Base-by-base conservation (phyloP, 2,113 vertebrate species). In the Mixornis gularis region DNA sequence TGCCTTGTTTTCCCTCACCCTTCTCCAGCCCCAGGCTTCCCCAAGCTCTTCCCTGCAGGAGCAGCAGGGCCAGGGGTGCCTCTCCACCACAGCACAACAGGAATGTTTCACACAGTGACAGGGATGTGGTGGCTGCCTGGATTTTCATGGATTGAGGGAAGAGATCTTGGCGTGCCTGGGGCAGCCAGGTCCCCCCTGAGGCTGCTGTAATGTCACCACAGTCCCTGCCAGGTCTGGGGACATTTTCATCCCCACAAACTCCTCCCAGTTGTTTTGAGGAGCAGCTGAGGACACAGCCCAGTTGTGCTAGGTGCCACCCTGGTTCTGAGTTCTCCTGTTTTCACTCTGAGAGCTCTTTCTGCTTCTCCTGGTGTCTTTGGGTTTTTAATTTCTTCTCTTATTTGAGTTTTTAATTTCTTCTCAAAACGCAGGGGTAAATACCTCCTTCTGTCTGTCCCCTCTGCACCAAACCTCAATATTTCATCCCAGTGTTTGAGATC, bases 51-150 rank as follows among this genome's bases (percentile, higher is more conserved):
- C 69, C 70, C 85, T 34, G n/a, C 74, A 79, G 92, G 62, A 59
- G 0, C 43, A 81, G 60, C 62, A 14, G 51, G 32, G 46, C 65
- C n/a, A 44, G 80, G 65, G 77, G 58, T 44, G 30, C 38, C 36
- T 76, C 69, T 65, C 41, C 1, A 7, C 34, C 1, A 0, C 73
- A 51, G 36, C 43, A 9, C n/a, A n/a, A 2, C 17, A 6, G 2
- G 12, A 36, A 10, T 48, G 44, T 62, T 52, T 34, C 44, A 9
- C 62, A 40, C 62, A n/a, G 38, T n/a, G 8, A 10, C 0, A 1
- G 63, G 40, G 14, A n/a, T 27, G 59, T 53, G 72, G 17, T 25
- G 49, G 38, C 73, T 32, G 15, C 41, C 68, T 59, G 70, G 30
- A 6, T 87, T 90, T 70, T 46, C 0, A 0, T 15, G 68, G 36